These are phyloP conservation scores for Mythimna vitellina DNA, from an alignment of 2,888 invertebrate species.

Conservation along the genomic window DNA sequence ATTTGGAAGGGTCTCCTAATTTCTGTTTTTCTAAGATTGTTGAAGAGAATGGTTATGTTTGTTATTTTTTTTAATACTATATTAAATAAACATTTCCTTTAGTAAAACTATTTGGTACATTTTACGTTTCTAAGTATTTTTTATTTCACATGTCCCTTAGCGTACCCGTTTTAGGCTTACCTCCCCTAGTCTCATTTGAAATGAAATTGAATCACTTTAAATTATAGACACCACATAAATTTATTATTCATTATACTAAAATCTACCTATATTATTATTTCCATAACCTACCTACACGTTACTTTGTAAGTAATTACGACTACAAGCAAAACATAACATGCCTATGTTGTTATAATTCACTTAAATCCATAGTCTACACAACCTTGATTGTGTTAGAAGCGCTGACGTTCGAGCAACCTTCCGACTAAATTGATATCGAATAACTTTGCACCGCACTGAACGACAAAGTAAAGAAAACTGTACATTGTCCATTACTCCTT, in stretches of 20 bases:
- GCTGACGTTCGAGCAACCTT: slow-evolving; percentile 49
- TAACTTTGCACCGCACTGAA: slow-evolving; percentile 49
- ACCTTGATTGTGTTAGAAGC: slow-evolving; percentile 47
- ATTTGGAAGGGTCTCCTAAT: background rate
- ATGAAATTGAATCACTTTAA: background rate
- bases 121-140: too few relatives aligned
- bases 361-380: slow-evolving; percentile 43
- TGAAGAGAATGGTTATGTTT: too few relatives aligned
- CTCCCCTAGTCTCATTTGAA: background rate
- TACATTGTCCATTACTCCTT: slow-evolving; percentile 65
- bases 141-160: too few relatives aligned
- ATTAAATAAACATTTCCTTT: too few relatives aligned
- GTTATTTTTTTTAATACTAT: too few relatives aligned
- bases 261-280: slow-evolving; percentile 6
- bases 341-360: slow-evolving; percentile 53
- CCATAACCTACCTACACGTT: slow-evolving; percentile 1
- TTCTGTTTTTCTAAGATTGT: background rate
- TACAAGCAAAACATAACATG: slow-evolving; percentile 41
- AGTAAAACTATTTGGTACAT: too few relatives aligned
- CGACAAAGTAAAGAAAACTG: slow-evolving; percentile 65
- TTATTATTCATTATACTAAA: background rate
- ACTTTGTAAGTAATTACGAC: slow-evolving; percentile 34
- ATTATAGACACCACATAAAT: background rate
- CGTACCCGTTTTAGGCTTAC: too few relatives aligned
- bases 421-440: slow-evolving; percentile 53